Base-by-base conservation (phyloP, 2,113 vertebrate species). In the Tenebrosternarchus preto region DNA sequence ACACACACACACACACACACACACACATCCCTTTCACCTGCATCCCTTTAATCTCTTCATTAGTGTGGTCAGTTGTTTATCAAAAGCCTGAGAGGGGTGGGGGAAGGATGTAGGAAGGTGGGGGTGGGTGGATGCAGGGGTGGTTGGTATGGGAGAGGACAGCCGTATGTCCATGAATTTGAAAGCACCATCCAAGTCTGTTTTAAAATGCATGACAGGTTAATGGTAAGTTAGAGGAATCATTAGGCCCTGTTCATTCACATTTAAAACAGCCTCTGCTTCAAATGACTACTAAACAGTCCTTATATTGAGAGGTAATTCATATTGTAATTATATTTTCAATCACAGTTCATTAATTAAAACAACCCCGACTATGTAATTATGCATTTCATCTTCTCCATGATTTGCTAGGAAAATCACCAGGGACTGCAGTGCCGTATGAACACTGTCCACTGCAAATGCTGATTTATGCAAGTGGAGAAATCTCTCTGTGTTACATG, bases 241-340 rank as follows among this genome's bases (percentile, higher is more conserved):
- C 89, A 88, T 92, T 90, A 89, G 88, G 85, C 68, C 86, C 73
- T 66, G 85, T 88, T 85, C 88, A 90, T 91, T 91, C 89, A 87
- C 86, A 91, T 92, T 93, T 89, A 92, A 92, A 92, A 86, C 90
- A 88, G 86, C 82, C 72, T 81, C 59, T 43, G 83, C 90, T 93
- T 92, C 89, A 92, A 91, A 93, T 92, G 91, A 91, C 91, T 91
- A 91, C 90, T 89, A 88, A 91, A 88, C 87, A 89, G 90, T 90
- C 85, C 88, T 92, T 88, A 80, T 91, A 90, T 89, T 85, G 87
- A 92, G 90, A 90, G 91, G 89, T 92, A 90, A 93, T 93, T 93
- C 92, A 94, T 94, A 93, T 93, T 93, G 86, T 93, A 94, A 94
- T 94, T 91, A 94, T 92, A 90, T 93, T 92, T 93, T 93, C 92